A percentile compares a stretch with the other conserved stretches of the same genome.
phyloP scores from a whole-genome alignment of 2,888 invertebrate genomes.

The Patella ulyssiponensis region DNA sequence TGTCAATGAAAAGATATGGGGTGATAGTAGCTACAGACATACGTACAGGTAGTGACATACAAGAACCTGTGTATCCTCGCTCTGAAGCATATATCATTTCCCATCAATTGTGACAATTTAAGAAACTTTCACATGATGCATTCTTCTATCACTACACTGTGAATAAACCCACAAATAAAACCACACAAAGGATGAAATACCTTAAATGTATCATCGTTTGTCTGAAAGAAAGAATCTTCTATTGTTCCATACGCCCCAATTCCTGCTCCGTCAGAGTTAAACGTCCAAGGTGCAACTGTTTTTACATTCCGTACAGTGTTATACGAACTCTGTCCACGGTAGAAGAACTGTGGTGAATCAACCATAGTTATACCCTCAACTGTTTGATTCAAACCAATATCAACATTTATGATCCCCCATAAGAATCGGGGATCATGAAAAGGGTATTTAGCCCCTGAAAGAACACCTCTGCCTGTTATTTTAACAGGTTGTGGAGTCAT shows the following conservation, averaged over 20 bases:
- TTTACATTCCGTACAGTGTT: conserved; percentile 23
- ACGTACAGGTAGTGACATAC: too few species aligned
- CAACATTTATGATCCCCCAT: conserved; percentile 17
- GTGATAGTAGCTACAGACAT: too few species aligned
- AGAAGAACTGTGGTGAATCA: conserved; percentile 22
- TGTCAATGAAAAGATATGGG: too few species aligned
- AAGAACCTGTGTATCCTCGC: too few species aligned
- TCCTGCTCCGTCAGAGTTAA: conserved; percentile 26
- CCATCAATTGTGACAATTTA: too few species aligned
- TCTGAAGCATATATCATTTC: too few species aligned
- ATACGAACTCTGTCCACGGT: conserved; percentile 8
- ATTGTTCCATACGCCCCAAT: conserved; percentile 24
- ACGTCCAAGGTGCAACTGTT: conserved; percentile 30
- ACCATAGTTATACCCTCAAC: conserved; percentile 26
- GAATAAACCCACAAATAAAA: too few species aligned
- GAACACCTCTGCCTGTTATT: conserved; percentile 29
- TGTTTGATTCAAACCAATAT: conserved; percentile 19
- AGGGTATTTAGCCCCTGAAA: conserved; percentile 19
- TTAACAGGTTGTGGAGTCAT: conserved; percentile 18
- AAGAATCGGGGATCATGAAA: conserved; percentile 22
- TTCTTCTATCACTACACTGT: too few species aligned
- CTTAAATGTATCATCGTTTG: conserved; percentile 33
- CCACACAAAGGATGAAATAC: neutral
- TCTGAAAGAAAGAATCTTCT: conserved; percentile 27
- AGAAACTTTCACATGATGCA: too few species aligned